Evolutionary conservation across 2,888 invertebrate species (phyloP), one percentile per base, ranked within the genome.

Genomic region (Caenorhabditis sp.): DNA sequence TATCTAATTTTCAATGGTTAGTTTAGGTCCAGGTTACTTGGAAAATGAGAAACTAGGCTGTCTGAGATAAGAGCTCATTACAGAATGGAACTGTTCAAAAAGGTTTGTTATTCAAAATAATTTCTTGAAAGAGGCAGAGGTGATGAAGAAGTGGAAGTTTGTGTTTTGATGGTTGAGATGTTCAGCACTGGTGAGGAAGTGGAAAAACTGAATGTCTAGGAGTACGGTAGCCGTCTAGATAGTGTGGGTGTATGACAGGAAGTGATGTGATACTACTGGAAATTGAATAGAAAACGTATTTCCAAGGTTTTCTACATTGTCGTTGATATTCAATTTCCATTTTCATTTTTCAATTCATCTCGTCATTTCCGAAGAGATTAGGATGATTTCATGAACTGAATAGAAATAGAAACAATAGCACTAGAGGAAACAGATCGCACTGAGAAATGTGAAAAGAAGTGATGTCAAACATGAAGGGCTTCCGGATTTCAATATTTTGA

Each of bases 71-170:
- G 20, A 40, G 24, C 60, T 60, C 37, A 60, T 60, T n/a, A 60
- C 13, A 56, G 56, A 28, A n/a, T 15, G 60, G 40, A 60, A 60
- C 60, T 60, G 40, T 60, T 64, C 44, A 47, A 50, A n/a, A 20
- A 51, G 64, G 20, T 50, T 64, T 40, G 61, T 47, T 61, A 26
- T 40, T 61, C 47, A 47, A 51, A 64, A 51, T 20, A 47, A 18
- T 47, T 60, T 24, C 40, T 40, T 22, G 26, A 18, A 62, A 15
- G 40, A 26, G 18, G 20, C 28, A 62, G 44, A 26, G 35, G n/a
- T n/a, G n/a, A n/a, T n/a, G n/a, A n/a, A n/a, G n/a, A n/a, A n/a
- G n/a, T 26, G 28, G 56, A 56, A 26, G 9, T 32, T 28, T 64
- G 40, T 64, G 64, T 64, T 64, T 64, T 55, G 47, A 47, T 60